Percentiles rank a stretch among this genome's conserved stretches.
phyloP scores from a whole-genome alignment of 2,113 vertebrate species.

The Dascyllus trimaculatus region DNA sequence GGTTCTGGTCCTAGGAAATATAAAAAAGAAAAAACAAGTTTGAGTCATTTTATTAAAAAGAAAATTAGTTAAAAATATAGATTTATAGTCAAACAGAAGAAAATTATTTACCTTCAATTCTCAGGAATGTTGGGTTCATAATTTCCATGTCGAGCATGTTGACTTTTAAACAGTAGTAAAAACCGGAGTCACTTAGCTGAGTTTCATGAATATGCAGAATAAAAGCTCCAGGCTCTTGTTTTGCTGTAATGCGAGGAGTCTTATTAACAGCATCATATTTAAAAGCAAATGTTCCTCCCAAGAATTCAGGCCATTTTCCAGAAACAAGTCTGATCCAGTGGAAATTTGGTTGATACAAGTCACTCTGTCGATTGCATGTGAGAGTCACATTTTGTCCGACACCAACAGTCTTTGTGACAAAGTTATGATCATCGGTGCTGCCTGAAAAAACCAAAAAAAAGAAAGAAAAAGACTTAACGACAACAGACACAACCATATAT shows the following conservation, averaged over 20 bases:
- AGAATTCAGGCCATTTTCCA: conserved; percentile 40
- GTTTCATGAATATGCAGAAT: conserved; percentile 34
- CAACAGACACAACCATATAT: background rate
- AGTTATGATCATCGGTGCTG: background rate
- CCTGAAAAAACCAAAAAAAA: background rate
- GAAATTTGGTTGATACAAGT: rapidly evolving
- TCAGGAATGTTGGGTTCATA: conserved; percentile 34
- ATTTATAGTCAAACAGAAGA: background rate
- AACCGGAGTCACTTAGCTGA: conserved; percentile 36
- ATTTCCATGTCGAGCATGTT: background rate
- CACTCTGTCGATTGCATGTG: rapidly evolving
- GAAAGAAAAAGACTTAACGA: too few relatives aligned
- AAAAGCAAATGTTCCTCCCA: conserved; percentile 9
- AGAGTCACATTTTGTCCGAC: conserved; percentile 24
- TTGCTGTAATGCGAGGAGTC: conserved; percentile 11
- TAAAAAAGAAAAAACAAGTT: background rate
- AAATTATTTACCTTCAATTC: conserved; percentile 54
- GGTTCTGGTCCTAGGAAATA: conserved; percentile 10
- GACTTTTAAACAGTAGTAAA: conserved; percentile 58
- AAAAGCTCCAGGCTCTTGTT: conserved; percentile 49
- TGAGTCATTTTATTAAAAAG: background rate
- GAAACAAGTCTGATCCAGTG: conserved; percentile 63
- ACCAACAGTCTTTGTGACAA: background rate
- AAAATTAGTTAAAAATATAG: too few relatives aligned
- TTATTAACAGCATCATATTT: background rate